Evolutionary conservation across 2,888 invertebrate species (phyloP), one percentile per base, ranked within the genome.

Genomic region (Cantharis lateralis): DNA sequence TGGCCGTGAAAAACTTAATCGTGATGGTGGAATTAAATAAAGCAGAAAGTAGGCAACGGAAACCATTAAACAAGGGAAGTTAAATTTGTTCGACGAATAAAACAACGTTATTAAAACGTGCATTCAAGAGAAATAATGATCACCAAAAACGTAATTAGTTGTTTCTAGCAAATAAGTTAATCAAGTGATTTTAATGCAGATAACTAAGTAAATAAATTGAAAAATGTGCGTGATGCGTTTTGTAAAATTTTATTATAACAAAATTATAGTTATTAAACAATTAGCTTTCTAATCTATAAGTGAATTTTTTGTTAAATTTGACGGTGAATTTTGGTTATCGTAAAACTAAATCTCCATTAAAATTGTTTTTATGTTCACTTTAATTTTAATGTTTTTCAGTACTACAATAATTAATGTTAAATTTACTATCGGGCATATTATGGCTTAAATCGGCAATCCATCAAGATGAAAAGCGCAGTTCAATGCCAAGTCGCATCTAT

Each of bases 41-140:
- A 72, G 48, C 72, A 64, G 32, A 66, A 79, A 78, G 79, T 81
- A 81, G 81, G 81, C 81, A 81, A 81, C 80, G 75, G 79, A 78
- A 81, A 79, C 81, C 80, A 81, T 82, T 82, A 82, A 75, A 77
- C 68, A 71, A 74, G 78, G 78, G 79, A 80, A 82, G 80, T 80
- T 80, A 82, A 78, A 69, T 80, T 80, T 80, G 76, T 78, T 72
- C 77, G 80, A 81, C 81, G 81, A 68, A 80, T 78, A 81, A 80
- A 80, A 81, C 80, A 79, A 63, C 63, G 63, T 81, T 80, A 80
- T 81, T 81, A 80, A 77, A 74, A 62, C 68, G 16, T 28, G 62
- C 64, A 72, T 16, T 28, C 72, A 72, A 48, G 71, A 66, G 48
- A 64, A 64, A 64, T 72, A 72, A 72, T 72, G 48, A 64, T 64